Base-by-base conservation (phyloP, 2,888 invertebrate species). In the Anthrax anthrax region DNA sequence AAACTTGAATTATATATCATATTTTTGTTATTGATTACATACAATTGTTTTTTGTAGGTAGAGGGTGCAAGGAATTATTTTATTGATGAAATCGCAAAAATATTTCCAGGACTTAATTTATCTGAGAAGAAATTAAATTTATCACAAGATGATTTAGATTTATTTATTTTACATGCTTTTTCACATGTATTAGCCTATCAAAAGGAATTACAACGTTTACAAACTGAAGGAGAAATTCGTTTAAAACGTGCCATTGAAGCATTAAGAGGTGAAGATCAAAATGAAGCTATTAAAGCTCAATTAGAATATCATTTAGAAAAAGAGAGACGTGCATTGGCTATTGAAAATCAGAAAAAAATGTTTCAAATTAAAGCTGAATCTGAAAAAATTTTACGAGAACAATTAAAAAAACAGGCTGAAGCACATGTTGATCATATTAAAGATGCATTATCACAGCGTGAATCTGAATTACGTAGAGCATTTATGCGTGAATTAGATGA, bases 351-450 rank as follows among this genome's bases (percentile, higher is more conserved):
- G 52, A 81, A 77, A 57, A 81, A 64, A 56, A 70, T 79, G 50
- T 66, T 84, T 47, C 70, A 75, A 58, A 70, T 83, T 37, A 76
- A 77, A 56, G 73, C 76, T 1, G 77, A 80, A 40, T 73, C 80
- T 23, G 84, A 91, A 59, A 73, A 74, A 42, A 82, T 83, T 50
- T 65, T 92, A 47, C 78, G 84, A 39, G 74, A 77, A 14, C 84
- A 90, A 58, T 64, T 97, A 49, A 84, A 85, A 60, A 76, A 85
- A 44, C 92, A 94, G 59, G 78, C 84, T 2, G 87, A 90, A 57
- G 81, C 90, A 0, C 91, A 94, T 64, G 74, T 80, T 42, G 91
- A 92, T 61, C 81, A 88, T 53, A 62, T 88, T 49, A 74, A 75
- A 39, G 86, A 86, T 57, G 81, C 80, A 1, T 69, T 95, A 14